phyloP scores from a whole-genome alignment of 2,888 invertebrate genomes.

The Theodoxus fluviatilis region DNA sequence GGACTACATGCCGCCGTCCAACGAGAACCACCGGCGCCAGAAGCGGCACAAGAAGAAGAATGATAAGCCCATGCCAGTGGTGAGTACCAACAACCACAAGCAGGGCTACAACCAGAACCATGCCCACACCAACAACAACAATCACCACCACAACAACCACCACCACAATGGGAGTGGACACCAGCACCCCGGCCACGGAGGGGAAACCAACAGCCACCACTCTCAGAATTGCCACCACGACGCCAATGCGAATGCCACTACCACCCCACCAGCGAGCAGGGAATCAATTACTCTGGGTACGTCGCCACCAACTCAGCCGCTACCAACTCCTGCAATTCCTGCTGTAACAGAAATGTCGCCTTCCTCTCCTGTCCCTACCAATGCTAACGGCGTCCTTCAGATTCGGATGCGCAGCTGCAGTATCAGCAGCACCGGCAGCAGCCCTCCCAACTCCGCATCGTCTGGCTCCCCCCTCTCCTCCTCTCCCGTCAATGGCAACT shows the following conservation, averaged over 20 bases:
- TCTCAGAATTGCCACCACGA: too few relatives aligned
- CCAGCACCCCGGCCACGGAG: conserved; percentile 6
- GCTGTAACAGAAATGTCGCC: too few relatives aligned
- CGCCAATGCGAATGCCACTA: not conserved
- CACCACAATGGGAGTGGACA: conserved; percentile 21
- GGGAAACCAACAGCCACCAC: too few relatives aligned
- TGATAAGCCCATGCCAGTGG: conserved; percentile 72
- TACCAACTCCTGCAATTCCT: too few relatives aligned
- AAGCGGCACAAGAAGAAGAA: conserved; percentile 75
- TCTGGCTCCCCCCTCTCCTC: conserved; percentile 48
- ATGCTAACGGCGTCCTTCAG: conserved; percentile 15
- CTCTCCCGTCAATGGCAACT: conserved; percentile 39
- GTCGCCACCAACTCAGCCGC: too few relatives aligned
- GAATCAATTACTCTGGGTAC: too few relatives aligned
- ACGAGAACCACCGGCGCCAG: conserved; percentile 64
- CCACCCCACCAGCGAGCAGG: too few relatives aligned
- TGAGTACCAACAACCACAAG: conserved; percentile 61
- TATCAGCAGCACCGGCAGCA: conserved; percentile 64
- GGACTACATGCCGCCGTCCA: conserved; percentile 78
- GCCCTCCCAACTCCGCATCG: conserved; percentile 58
- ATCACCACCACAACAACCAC: conserved; percentile 71
- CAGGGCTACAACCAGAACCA: conserved; percentile 38
- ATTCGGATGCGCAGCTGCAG: conserved; percentile 60
- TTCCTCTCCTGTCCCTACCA: not conserved
- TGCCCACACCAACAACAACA: conserved; percentile 26